Percentiles rank a stretch among this genome's conserved stretches.
These are phyloP conservation scores for Caerostris extrusa DNA, from an alignment of 1,140 invertebrate species.

Conservation along the genomic window DNA sequence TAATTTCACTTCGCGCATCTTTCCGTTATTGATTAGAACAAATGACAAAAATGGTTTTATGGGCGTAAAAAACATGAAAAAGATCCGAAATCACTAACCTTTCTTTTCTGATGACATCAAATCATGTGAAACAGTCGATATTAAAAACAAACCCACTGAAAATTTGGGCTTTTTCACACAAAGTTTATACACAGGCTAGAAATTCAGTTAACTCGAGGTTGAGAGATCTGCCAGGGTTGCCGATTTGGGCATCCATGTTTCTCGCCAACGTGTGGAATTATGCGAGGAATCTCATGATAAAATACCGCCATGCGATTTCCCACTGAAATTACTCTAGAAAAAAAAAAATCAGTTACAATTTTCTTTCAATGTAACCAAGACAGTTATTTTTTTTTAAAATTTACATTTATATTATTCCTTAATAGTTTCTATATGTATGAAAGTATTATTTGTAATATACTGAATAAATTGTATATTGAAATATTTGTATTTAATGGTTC, in stretches of 20 bases:
- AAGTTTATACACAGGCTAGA: slow-evolving; percentile 46
- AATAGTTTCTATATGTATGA: no score
- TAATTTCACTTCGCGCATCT: slow-evolving; percentile 39
- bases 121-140: slow-evolving; percentile 60
- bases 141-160: slow-evolving; percentile 59
- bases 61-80: slow-evolving; percentile 18
- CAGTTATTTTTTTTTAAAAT: no score
- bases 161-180: slow-evolving; percentile 33
- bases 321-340: no score
- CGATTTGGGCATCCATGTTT: slow-evolving; percentile 16
- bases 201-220: slow-evolving; percentile 31
- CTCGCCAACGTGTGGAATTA: slow-evolving; percentile 49
- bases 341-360: no score
- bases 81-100: slow-evolving; percentile 56
- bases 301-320: background rate
- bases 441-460: no score
- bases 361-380: no score
- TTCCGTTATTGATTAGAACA: slow-evolving; percentile 57
- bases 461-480: no score
- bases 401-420: no score
- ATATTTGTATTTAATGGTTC: no score
- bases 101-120: slow-evolving; percentile 73
- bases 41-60: background rate
- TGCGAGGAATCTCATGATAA: background rate
- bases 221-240: slow-evolving; percentile 58